Conservation (phyloP, 2,888 invertebrate genomes). For the Trissolcus brochymenae region DNA sequence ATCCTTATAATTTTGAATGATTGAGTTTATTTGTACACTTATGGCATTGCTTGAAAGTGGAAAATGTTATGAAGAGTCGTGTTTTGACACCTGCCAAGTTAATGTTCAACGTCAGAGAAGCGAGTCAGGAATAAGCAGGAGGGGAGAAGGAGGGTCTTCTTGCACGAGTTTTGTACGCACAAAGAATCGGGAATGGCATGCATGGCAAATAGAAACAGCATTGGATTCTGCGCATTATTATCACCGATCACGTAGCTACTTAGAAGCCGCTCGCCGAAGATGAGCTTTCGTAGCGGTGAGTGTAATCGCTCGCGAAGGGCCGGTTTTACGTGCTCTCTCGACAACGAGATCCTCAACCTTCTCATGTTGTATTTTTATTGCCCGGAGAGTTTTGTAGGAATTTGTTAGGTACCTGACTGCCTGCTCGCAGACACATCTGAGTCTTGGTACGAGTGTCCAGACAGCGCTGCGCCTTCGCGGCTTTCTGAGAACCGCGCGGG, state of each 20-base stretch:
- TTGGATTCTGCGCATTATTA: constrained; percentile 69
- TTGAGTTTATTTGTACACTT: no score
- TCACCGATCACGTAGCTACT: constrained; percentile 76
- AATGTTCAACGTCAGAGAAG: constrained; percentile 21
- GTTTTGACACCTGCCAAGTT: constrained; percentile 20
- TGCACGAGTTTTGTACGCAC: constrained; percentile 6
- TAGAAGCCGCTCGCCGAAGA: constrained; percentile 68
- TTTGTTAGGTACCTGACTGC: constrained; percentile 62
- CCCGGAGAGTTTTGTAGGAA: constrained; percentile 56
- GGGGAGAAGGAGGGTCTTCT: neutral
- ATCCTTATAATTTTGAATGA: no score
- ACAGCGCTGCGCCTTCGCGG: constrained; percentile 71
- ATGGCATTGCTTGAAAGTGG: no score
- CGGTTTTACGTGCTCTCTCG: constrained; percentile 66
- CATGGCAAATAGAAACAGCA: constrained; percentile 43
- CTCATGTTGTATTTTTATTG: constrained; percentile 20
- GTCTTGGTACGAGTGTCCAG: constrained; percentile 66
- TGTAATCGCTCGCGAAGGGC: constrained; percentile 60
- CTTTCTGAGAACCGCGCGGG: constrained; percentile 63
- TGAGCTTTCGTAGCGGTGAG: constrained; percentile 64
- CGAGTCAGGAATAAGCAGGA: neutral
- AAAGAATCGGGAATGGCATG: constrained; percentile 35
- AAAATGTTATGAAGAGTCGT: neutral
- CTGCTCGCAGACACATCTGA: constrained; percentile 62
- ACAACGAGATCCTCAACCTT: constrained; percentile 60